phyloP scores from a whole-genome alignment of 2,888 invertebrate species.

The Acleris laterana region DNA sequence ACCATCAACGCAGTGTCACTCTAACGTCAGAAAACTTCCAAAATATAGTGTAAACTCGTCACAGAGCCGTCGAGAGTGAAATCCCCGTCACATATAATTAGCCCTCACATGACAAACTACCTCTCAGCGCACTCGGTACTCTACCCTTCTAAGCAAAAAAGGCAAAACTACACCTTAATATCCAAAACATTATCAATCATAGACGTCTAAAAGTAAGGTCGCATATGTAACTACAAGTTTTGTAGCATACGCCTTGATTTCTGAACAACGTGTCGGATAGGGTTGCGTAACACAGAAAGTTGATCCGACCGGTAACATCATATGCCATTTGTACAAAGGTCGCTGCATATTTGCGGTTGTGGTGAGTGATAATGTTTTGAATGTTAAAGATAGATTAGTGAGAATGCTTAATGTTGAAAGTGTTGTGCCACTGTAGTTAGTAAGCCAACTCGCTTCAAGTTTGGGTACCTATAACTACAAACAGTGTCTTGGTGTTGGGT shows the following conservation, averaged over 20 bases:
- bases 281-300: conserved; percentile 46
- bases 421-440: too few relatives aligned
- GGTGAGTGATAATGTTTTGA: conserved; percentile 23
- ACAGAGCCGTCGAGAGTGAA: conserved; percentile 50
- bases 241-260: too few relatives aligned
- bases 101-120: conserved; percentile 54
- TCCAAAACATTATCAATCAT: too few relatives aligned
- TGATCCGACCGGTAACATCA: conserved; percentile 33
- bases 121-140: conserved; percentile 24
- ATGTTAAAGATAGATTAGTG: conserved; percentile 25
- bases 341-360: conserved; percentile 21
- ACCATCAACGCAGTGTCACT: background rate
- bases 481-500: too few relatives aligned
- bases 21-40: conserved; percentile 17
- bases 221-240: too few relatives aligned
- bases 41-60: conserved; percentile 46
- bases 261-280: conserved; percentile 40
- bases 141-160: conserved; percentile 16
- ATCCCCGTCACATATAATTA: conserved; percentile 64
- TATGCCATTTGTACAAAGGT: conserved; percentile 31
- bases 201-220: too few relatives aligned
- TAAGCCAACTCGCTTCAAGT: too few relatives aligned
- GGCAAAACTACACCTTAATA: too few relatives aligned
- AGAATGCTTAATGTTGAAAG: background rate
- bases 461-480: too few relatives aligned